Evolutionary conservation across 2,113 vertebrate genomes (phyloP).

Genomic region (Pelvicachromis taeniatus): DNA sequence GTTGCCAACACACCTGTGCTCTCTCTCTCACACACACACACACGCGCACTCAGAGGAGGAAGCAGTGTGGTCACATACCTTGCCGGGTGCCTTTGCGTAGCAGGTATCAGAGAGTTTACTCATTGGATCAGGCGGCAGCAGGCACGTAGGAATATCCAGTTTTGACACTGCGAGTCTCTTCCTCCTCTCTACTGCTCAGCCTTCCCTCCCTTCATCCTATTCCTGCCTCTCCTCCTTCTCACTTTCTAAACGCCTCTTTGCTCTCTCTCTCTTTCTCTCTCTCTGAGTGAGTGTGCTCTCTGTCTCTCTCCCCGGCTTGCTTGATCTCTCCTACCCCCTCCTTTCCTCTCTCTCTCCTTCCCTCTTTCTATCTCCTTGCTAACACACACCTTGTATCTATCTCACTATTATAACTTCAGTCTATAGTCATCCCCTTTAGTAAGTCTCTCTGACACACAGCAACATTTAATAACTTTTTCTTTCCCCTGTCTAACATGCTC

Average conservation of each 20-base stretch:
- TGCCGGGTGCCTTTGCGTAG: constrained; percentile 60
- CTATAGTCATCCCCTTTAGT: constrained; percentile 37
- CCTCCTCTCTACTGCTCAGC: constrained; percentile 62
- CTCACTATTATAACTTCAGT: constrained; percentile 48
- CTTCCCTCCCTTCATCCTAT: constrained; percentile 63
- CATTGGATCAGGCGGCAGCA: constrained; percentile 69
- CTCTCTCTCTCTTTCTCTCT: constrained; percentile 59
- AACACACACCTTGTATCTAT: constrained; percentile 50
- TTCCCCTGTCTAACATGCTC: constrained; percentile 35
- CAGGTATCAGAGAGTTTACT: constrained; percentile 64
- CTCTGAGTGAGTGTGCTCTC: constrained; percentile 47
- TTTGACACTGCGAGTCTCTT: constrained; percentile 63
- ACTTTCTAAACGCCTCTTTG: constrained; percentile 70
- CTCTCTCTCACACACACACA: constrained; percentile 4
- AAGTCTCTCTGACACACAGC: constrained; percentile 36
- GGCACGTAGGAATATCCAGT: constrained; percentile 73
- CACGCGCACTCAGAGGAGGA: constrained; percentile 25
- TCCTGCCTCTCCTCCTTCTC: constrained; percentile 70
- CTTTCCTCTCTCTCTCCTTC: constrained; percentile 16
- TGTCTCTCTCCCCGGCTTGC: constrained; percentile 51
- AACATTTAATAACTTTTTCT: constrained; percentile 61
- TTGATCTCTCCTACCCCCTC: constrained; percentile 56
- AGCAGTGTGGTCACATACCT: constrained; percentile 72
- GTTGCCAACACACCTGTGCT: constrained; percentile 43
- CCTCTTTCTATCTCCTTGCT: constrained; percentile 17